Evolutionary conservation across 2,888 invertebrate genomes (phyloP).

Genomic region (Flabesymbios commensalis): DNA sequence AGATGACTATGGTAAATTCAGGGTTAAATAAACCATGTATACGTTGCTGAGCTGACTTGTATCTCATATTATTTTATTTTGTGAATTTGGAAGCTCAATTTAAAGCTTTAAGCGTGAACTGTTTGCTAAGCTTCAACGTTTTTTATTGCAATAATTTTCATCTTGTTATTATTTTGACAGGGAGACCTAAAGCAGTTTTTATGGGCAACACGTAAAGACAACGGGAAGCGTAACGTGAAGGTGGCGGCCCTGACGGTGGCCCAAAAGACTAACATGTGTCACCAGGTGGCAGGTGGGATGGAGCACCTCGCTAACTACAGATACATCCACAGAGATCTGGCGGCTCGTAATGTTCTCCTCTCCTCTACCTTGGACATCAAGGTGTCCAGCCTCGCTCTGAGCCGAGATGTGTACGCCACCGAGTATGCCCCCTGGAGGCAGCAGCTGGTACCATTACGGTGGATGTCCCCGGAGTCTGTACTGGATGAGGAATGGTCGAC

Average conservation of each 20-base stretch:
- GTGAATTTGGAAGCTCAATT: too few species aligned
- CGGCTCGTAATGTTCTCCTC: constrained; percentile 88
- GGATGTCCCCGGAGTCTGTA: constrained; percentile 86
- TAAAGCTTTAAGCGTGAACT: too few species aligned
- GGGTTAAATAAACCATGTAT: too few species aligned
- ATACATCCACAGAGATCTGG: constrained; percentile 87
- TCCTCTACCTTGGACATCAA: constrained; percentile 80
- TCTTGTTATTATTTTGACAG: constrained; percentile 62
- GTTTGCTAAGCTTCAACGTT: too few species aligned
- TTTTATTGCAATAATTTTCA: too few species aligned
- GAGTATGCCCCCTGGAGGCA: constrained; percentile 76
- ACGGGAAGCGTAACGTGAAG: constrained; percentile 60
- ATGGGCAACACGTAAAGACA: constrained; percentile 66
- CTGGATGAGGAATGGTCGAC: constrained; percentile 88
- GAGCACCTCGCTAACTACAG: constrained; percentile 77
- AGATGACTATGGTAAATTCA: too few species aligned
- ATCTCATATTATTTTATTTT: too few species aligned
- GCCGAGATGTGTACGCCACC: constrained; percentile 82
- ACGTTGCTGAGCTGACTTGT: too few species aligned
- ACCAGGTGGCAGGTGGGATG: constrained; percentile 80
- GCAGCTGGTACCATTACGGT: constrained; percentile 75
- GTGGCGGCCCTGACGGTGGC: constrained; percentile 67
- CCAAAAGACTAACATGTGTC: constrained; percentile 63
- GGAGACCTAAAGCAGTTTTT: constrained; percentile 84
- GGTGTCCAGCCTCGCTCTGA: constrained; percentile 78